Percentiles rank a stretch among this genome's conserved stretches.
These are phyloP conservation scores for Enteromius trimaculatus DNA, from an alignment of 2,797 vertebrate genomes.

Conservation along the genomic window DNA sequence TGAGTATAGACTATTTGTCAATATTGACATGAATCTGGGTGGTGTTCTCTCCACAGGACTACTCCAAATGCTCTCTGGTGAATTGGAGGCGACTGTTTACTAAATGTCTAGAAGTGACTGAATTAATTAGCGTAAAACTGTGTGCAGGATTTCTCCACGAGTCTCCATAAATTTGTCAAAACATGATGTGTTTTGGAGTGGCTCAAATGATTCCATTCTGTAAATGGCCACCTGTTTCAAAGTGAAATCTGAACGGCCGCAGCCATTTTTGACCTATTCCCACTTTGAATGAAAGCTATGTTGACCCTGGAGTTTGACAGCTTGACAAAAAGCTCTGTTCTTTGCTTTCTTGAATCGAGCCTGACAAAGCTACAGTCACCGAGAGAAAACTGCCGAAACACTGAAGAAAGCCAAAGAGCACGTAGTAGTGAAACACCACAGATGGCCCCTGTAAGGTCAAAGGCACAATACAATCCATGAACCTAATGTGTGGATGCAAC, in stretches of 20 bases:
- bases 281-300: slow-evolving; percentile 23
- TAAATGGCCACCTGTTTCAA: slow-evolving; percentile 41
- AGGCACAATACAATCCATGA: background rate
- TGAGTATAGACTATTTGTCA: slow-evolving; percentile 50
- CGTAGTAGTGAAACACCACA: slow-evolving; percentile 10
- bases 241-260: slow-evolving; percentile 13
- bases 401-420: slow-evolving; percentile 10
- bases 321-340: slow-evolving; percentile 15
- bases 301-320: slow-evolving; percentile 24
- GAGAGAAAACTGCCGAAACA: slow-evolving; percentile 3
- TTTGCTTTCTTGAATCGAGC: slow-evolving; percentile 18
- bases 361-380: slow-evolving; percentile 11
- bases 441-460: slow-evolving; percentile 24
- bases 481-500: background rate
- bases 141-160: slow-evolving; percentile 39
- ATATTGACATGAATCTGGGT: slow-evolving; percentile 55
- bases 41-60: slow-evolving; percentile 49
- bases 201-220: slow-evolving; percentile 39
- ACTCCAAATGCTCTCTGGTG: slow-evolving; percentile 54
- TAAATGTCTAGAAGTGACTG: slow-evolving; percentile 53
- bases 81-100: slow-evolving; percentile 57
- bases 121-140: slow-evolving; percentile 50
- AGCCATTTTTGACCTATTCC: background rate
- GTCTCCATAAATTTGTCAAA: slow-evolving; percentile 50
- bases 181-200: slow-evolving; percentile 24